Percentiles rank a stretch among this genome's conserved stretches.
These are phyloP conservation scores for Drosophila bocqueti DNA, from an alignment of 1,140 invertebrate genomes.

Conservation along the genomic window DNA sequence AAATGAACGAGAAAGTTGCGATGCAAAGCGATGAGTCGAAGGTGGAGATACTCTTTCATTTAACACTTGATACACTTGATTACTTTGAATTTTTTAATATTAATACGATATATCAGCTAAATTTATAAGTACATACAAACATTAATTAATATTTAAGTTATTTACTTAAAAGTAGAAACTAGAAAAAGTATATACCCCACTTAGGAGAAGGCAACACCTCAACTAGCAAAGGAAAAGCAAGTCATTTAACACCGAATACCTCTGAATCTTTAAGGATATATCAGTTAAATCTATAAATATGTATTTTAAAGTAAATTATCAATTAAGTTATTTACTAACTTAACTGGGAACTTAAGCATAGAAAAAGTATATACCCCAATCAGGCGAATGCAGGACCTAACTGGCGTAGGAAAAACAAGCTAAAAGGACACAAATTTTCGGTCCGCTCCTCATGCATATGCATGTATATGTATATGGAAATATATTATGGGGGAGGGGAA, in stretches of 20 bases:
- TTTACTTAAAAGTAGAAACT: not conserved
- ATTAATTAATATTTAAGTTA: not conserved
- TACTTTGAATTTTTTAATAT: not conserved
- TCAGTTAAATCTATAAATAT: not conserved
- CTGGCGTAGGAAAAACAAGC: not conserved
- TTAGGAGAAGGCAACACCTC: no score
- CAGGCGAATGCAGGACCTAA: not conserved
- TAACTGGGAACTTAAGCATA: not conserved
- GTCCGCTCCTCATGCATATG: constrained; percentile 28
- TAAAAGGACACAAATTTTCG: constrained; percentile 14
- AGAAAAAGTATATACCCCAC: not conserved
- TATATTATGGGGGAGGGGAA: not conserved
- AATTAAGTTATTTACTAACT: not conserved
- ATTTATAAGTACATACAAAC: not conserved
- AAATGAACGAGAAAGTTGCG: not conserved
- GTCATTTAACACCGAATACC: no score
- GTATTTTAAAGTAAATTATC: not conserved
- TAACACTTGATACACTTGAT: not conserved
- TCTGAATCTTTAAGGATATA: not conserved
- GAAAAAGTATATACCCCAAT: not conserved
- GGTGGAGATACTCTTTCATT: not conserved
- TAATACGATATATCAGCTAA: not conserved
- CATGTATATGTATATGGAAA: constrained; percentile 21
- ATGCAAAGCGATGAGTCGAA: not conserved
- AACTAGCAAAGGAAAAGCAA: no score